Evolutionary conservation across 2,888 invertebrate species (phyloP).

Genomic region (Buathra laborator): DNA sequence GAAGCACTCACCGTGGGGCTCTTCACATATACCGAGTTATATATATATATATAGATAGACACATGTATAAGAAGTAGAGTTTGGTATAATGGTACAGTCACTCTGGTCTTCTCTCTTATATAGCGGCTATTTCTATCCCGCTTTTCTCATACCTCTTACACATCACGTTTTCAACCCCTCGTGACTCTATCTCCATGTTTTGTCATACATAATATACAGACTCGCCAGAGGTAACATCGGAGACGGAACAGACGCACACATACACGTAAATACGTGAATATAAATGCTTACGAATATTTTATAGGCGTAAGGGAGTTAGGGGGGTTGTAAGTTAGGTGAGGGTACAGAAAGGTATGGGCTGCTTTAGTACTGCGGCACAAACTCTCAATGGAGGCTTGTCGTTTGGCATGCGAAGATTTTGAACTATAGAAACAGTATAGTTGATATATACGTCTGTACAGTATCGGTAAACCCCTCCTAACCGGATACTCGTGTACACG

Average conservation of each 20-base stretch:
- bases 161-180: slow-evolving; percentile 57
- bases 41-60: not conserved
- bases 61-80: not conserved
- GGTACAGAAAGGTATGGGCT: not conserved
- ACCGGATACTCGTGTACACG: slow-evolving; percentile 28
- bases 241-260: not conserved
- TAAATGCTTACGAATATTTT: slow-evolving; percentile 64
- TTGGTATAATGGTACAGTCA: slow-evolving; percentile 61
- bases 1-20: slow-evolving; percentile 27
- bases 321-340: not conserved
- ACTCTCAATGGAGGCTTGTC: not conserved
- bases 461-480: slow-evolving; percentile 42
- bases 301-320: slow-evolving; percentile 30
- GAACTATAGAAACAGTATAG: not conserved
- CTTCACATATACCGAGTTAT: not conserved
- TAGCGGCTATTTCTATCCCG: slow-evolving; percentile 40
- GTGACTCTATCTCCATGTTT: slow-evolving; percentile 59
- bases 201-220: slow-evolving; percentile 61
- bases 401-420: not conserved
- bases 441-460: slow-evolving; percentile 1
- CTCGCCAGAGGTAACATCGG: slow-evolving; percentile 18
- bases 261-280: slow-evolving; percentile 56
- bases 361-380: not conserved
- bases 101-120: slow-evolving; percentile 28
- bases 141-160: slow-evolving; percentile 49